Percentiles rank a stretch among this genome's conserved stretches.
Evolutionary conservation across 2,113 vertebrate genomes (phyloP).

Genomic region (Conger conger): DNA sequence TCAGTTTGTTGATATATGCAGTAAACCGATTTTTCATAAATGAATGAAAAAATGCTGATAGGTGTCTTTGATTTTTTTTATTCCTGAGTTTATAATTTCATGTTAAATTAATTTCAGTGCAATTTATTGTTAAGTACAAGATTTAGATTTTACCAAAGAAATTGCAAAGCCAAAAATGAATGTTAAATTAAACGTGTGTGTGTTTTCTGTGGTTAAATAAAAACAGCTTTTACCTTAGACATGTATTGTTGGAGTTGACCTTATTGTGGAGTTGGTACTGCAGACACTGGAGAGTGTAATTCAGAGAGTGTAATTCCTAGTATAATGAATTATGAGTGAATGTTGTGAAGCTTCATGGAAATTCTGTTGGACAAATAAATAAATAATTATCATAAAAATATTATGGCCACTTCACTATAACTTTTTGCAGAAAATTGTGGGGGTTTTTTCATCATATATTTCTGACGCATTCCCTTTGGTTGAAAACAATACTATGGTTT

Average conservation of each 20-base stretch:
- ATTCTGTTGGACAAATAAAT: constrained; percentile 76
- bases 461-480: not conserved
- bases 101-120: no score
- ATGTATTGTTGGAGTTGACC: not conserved
- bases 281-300: constrained; percentile 54
- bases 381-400: constrained; percentile 71
- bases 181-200: not conserved
- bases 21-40: no score
- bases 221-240: not conserved
- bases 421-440: constrained; percentile 48
- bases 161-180: not conserved
- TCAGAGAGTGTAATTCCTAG: constrained; percentile 70
- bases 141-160: no score
- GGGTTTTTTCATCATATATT: constrained; percentile 33
- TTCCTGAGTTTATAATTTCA: no score
- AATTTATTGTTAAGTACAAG: no score
- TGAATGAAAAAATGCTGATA: no score
- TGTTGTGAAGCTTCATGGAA: constrained; percentile 60
- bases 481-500: constrained; percentile 39
- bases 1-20: no score
- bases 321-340: constrained; percentile 73
- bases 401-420: constrained; percentile 65
- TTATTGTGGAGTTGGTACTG: not conserved
- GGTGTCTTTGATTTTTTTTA: no score
- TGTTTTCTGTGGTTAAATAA: not conserved